A percentile compares a stretch with the other conserved stretches of the same genome.
phyloP scores from a whole-genome alignment of 2,797 vertebrate genomes.

The Chrysocyon brachyurus region DNA sequence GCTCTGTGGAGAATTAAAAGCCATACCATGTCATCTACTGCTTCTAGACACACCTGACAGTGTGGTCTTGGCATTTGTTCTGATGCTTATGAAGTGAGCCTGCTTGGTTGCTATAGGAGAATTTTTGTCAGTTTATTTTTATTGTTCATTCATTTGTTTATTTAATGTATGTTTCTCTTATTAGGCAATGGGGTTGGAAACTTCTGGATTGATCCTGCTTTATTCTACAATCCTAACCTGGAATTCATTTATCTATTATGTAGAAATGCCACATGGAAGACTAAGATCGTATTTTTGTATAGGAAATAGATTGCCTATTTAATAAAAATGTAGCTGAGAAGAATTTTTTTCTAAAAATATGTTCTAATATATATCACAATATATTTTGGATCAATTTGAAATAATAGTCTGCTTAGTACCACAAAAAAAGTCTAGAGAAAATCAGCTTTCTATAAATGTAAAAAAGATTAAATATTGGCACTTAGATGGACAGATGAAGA shows the following conservation, averaged over 20 bases:
- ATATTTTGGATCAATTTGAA: constrained; percentile 29
- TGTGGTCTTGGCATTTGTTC: not conserved
- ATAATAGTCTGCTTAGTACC: not conserved
- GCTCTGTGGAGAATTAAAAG: not conserved
- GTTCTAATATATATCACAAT: not conserved
- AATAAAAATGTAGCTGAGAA: constrained; percentile 12
- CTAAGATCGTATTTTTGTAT: constrained; percentile 10
- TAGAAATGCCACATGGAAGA: not conserved
- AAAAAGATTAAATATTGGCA: not conserved
- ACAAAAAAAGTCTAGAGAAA: not conserved
- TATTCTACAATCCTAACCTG: not conserved
- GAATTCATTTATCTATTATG: not conserved
- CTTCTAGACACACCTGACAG: not conserved
- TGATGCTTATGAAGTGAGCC: not conserved
- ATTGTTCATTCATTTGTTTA: not conserved
- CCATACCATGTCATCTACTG: not conserved
- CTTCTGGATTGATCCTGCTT: not conserved
- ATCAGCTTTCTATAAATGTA: not conserved
- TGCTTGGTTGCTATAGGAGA: not conserved
- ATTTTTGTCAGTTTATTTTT: not conserved
- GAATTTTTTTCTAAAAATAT: not conserved
- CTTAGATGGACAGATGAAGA: not conserved
- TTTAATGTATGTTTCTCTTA: not conserved
- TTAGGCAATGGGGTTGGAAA: not conserved
- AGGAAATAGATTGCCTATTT: not conserved